phyloP scores from a whole-genome alignment of 2,888 invertebrate genomes.

The Fragum fragum region DNA sequence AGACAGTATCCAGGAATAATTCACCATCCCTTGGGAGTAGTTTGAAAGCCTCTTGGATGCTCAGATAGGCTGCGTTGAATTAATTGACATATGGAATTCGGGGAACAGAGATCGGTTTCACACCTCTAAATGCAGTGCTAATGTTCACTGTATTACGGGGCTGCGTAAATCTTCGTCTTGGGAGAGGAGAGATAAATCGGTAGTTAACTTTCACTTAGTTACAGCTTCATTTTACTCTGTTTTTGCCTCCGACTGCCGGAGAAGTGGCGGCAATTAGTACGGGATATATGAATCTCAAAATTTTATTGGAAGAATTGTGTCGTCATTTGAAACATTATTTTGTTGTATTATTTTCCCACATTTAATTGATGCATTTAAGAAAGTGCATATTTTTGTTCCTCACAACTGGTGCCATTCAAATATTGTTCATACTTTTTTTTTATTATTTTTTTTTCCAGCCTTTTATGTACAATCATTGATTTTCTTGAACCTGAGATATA shows the following conservation, averaged over 20 bases:
- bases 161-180: constrained; percentile 63
- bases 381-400: no score
- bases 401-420: no score
- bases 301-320: constrained; percentile 29
- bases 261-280: constrained; percentile 57
- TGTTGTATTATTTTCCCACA: neutral
- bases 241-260: constrained; percentile 44
- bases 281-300: constrained; percentile 59
- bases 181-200: constrained; percentile 65
- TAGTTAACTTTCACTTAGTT: constrained; percentile 66
- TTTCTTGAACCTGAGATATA: no score
- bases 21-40: constrained; percentile 47
- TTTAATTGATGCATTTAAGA: neutral
- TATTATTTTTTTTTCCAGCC: no score
- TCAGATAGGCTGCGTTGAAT: constrained; percentile 52
- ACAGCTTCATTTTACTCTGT: constrained; percentile 51
- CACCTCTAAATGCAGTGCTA: constrained; percentile 67
- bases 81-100: constrained; percentile 65
- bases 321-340: constrained; percentile 8
- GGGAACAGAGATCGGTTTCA: constrained; percentile 57
- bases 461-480: no score
- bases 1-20: constrained; percentile 34
- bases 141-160: constrained; percentile 58
- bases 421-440: no score
- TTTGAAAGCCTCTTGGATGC: constrained; percentile 59